These are phyloP conservation scores for Danaus melanippus DNA, from an alignment of 1,140 invertebrate genomes.

Conservation along the genomic window DNA sequence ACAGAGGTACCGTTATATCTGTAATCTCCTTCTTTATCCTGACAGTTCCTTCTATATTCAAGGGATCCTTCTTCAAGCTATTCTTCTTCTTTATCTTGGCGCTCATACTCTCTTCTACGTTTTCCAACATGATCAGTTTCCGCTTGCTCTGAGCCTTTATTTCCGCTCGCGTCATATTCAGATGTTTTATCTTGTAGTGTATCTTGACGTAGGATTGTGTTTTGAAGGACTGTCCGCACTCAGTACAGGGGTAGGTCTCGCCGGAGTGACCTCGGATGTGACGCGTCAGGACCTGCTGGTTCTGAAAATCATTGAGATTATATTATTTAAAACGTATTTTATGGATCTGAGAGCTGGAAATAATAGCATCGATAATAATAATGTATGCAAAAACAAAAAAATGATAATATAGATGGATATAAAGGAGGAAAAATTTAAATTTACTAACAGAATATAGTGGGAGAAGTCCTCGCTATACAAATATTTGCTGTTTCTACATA, in stretches of 20 bases:
- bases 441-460: too few relatives aligned
- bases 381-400: too few relatives aligned
- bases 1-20: conserved; percentile 23
- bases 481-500: too few relatives aligned
- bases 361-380: too few relatives aligned
- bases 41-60: conserved; percentile 11
- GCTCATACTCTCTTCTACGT: conserved; percentile 2
- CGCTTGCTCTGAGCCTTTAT: conserved; percentile 27
- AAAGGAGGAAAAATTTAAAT: too few relatives aligned
- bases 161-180: conserved; percentile 37
- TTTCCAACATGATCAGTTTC: conserved; percentile 25
- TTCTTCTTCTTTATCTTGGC: conserved; percentile 2
- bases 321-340: too few relatives aligned
- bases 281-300: conserved; percentile 37
- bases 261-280: conserved; percentile 33
- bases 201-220: conserved; percentile 39
- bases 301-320: conserved; percentile 20
- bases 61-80: conserved; percentile 4
- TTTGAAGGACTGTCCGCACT: conserved; percentile 37
- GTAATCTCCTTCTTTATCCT: conserved; percentile 17
- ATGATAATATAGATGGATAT: too few relatives aligned
- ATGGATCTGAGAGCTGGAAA: too few relatives aligned
- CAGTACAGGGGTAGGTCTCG: conserved; percentile 32
- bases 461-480: too few relatives aligned
- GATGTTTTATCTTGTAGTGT: conserved; percentile 38